Percentiles rank a stretch among this genome's conserved stretches.
These are phyloP conservation scores for Platyrinchus mystaceus DNA, from an alignment of 2,797 vertebrate species.

Conservation along the genomic window DNA sequence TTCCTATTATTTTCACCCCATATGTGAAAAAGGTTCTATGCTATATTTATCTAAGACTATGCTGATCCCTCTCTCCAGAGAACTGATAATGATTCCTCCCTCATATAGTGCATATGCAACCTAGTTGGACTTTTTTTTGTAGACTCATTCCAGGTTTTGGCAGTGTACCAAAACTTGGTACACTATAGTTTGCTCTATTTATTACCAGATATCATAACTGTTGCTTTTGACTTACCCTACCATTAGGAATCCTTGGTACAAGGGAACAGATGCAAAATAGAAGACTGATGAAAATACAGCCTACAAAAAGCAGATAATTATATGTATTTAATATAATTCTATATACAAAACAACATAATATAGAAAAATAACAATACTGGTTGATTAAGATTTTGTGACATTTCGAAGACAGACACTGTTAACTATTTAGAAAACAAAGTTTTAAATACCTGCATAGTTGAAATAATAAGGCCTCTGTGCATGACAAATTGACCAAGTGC, in stretches of 20 bases:
- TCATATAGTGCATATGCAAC: not conserved
- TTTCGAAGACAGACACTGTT: not conserved
- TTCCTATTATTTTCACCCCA: accelerated
- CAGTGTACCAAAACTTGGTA: not conserved
- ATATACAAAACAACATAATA: not conserved
- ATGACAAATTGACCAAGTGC: constrained; percentile 98
- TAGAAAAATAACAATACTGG: not conserved
- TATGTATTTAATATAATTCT: not conserved
- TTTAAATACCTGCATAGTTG: constrained; percentile 91
- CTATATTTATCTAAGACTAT: not conserved
- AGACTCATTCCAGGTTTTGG: not conserved
- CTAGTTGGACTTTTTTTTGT: not conserved
- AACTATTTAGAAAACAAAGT: not conserved
- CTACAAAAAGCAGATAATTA: constrained; percentile 69
- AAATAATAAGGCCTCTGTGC: constrained; percentile 98
- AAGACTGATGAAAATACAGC: constrained; percentile 97
- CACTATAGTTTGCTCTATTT: not conserved
- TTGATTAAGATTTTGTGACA: not conserved
- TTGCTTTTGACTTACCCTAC: constrained; percentile 86
- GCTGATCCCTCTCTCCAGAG: not conserved
- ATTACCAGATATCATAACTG: not conserved
- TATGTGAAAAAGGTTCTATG: not conserved
- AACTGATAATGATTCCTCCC: not conserved
- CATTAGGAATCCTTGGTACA: constrained; percentile 99
- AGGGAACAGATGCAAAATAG: constrained; percentile 95